Evolutionary conservation across 2,888 invertebrate genomes (phyloP), one percentile per base, ranked within the genome.

Genomic region (Drosophila vallismaia): DNA sequence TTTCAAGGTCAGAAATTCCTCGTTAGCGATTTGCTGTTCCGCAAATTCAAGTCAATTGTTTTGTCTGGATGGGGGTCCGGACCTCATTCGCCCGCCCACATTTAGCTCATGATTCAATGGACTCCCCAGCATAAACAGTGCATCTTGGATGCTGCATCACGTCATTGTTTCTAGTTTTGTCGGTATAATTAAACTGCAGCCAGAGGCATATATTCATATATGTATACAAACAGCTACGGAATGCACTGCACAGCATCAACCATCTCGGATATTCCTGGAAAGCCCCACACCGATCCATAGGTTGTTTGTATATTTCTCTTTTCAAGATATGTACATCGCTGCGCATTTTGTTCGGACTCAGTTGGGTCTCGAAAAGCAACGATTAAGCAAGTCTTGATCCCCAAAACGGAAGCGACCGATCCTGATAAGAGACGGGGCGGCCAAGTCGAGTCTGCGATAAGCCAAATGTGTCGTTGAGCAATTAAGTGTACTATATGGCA

Each of bases 171-270:
- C 69, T 82, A 77, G 72, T 67, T 64, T 28, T 57, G 68, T 74
- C 58, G 72, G 71, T 86, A 79, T 81, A 86, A 79, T 86, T 79
- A 75, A 86, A 83, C 77, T 80, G 83, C 75, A 74, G 59, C 55
- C 42, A 42, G 55, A 73, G n/a, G 36, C 36, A 36, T n/a, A 36
- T 12, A 36, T 12, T 26, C 44, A 31, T 45, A 46, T 24, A 12
- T 31, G 46, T n/a, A 46, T 33, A 8, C 26, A 49, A 26, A n/a
- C 26, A 31, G 24, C 12, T 8, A 26, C 38, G 63, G 63, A 63
- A 64, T 64, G 63, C 63, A 62, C 48, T 26, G 52, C 54, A 36
- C 76, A 79, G 81, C 80, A 81, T 81, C 28, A 28, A 6, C 54
- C 75, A 66, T 51, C 42, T 62, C 49, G 69, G 60, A 59, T 71